Percentiles rank a stretch among this genome's conserved stretches.
Evolutionary conservation across 2,888 invertebrate species (phyloP).

Genomic region (Pseudococcus longispinus): DNA sequence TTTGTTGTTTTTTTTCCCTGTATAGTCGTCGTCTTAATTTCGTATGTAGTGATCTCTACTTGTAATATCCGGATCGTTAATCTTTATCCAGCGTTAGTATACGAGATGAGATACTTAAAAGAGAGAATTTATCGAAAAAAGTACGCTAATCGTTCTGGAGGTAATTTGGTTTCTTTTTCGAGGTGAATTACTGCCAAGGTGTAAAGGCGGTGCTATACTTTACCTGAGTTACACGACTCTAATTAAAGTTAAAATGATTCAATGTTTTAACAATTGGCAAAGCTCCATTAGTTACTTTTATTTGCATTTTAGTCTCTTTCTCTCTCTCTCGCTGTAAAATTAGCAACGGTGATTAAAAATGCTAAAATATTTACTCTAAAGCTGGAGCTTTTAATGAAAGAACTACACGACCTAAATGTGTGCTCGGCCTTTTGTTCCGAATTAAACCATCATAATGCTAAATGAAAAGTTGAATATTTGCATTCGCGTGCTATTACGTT

Average conservation of each 20-base stretch:
- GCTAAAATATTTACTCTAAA: constrained; percentile 14
- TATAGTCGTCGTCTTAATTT: background rate
- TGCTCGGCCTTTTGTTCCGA: background rate
- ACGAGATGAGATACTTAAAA: background rate
- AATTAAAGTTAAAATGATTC: constrained; percentile 18
- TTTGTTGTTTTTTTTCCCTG: background rate
- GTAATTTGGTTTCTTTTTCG: background rate
- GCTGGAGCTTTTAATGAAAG: constrained; percentile 2
- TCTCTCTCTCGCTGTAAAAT: background rate
- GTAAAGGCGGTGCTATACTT: background rate
- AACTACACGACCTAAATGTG: constrained; percentile 21
- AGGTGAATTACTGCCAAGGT: background rate
- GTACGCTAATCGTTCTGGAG: background rate
- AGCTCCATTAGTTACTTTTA: constrained; percentile 35
- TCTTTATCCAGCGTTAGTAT: too few species aligned
- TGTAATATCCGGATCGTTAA: background rate
- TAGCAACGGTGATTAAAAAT: constrained; percentile 19
- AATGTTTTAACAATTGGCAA: constrained; percentile 29
- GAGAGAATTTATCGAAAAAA: background rate
- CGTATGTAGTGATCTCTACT: background rate
- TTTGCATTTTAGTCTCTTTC: background rate
- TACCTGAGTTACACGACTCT: background rate
- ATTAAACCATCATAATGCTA: background rate
- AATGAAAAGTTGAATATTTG: constrained; percentile 23
- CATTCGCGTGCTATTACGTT: background rate